phyloP scores from a whole-genome alignment of 35 echinoderm and acorn worm species.

The Chiridota heheva region DNA sequence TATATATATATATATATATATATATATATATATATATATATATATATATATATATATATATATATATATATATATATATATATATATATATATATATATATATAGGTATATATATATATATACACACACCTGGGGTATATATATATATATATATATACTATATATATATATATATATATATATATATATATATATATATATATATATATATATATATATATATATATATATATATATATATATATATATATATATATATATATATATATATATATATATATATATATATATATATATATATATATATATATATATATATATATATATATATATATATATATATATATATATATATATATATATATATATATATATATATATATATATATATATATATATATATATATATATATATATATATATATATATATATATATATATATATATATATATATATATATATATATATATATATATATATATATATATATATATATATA shows the following conservation, averaged over 20 bases:
- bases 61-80: background rate
- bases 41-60: background rate
- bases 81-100: conserved; percentile 1
- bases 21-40: background rate
- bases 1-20: background rate
- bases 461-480: no score
- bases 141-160: no score
- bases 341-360: background rate
- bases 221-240: background rate
- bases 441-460: no score
- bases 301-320: background rate
- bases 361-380: conserved; percentile 2
- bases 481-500: no score
- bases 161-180: no score
- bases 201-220: background rate
- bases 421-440: no score
- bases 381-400: background rate
- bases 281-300: background rate
- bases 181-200: conserved; percentile 1
- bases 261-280: conserved; percentile 2
- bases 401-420: background rate
- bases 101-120: no score
- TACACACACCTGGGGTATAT: no score
- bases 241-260: background rate
- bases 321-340: background rate